A percentile compares a stretch with the other conserved stretches of the same genome.
Conservation (phyloP, 2,797 vertebrate species). For the Martes flavigula region DNA sequence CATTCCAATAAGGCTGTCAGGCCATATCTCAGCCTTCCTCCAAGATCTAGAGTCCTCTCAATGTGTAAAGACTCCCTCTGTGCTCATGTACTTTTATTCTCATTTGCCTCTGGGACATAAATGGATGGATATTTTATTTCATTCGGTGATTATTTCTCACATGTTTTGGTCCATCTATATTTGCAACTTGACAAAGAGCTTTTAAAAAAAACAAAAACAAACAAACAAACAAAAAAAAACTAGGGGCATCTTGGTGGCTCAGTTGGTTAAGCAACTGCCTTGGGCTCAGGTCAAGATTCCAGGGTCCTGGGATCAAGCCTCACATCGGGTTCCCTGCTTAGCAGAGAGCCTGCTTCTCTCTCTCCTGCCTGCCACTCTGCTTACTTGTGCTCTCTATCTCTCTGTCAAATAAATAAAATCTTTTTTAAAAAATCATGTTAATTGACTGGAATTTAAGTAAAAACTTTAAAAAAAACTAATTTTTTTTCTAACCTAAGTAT, state of each 20-base stretch:
- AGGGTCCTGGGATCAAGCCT: too few relatives aligned
- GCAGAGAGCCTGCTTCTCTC: too few relatives aligned
- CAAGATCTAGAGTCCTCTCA: neutral
- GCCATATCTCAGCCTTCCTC: neutral
- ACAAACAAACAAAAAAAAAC: too few relatives aligned
- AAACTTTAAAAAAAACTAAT: neutral
- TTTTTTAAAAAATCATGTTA: neutral
- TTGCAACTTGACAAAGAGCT: neutral
- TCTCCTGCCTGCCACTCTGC: too few relatives aligned
- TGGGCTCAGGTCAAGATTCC: too few relatives aligned
- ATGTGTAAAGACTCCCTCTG: neutral
- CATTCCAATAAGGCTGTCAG: rapidly evolving
- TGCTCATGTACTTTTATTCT: neutral
- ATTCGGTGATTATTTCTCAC: neutral
- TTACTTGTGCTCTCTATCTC: too few relatives aligned
- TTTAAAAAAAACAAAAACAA: too few relatives aligned
- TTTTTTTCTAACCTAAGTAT: neutral
- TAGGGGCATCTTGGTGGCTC: too few relatives aligned
- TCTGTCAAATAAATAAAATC: too few relatives aligned
- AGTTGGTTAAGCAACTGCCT: too few relatives aligned
- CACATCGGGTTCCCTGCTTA: too few relatives aligned
- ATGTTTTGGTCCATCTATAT: neutral
- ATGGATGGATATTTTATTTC: neutral
- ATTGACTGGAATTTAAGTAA: neutral
- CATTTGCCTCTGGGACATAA: neutral